phyloP scores from a whole-genome alignment of 2,113 vertebrate genomes.

The Leptobrachium leishanense region DNA sequence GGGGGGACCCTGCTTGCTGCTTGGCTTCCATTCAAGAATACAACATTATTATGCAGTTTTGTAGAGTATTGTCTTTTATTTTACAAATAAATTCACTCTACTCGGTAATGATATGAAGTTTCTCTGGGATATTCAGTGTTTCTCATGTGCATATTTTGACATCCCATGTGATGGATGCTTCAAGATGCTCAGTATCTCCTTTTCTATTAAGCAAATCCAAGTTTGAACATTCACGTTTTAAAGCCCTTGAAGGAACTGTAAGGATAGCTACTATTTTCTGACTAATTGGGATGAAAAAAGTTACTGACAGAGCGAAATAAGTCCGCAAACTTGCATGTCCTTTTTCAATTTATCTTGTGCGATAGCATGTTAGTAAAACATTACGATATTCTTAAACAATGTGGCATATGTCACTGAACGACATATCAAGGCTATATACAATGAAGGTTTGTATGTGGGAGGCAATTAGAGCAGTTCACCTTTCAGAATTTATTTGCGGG shows the following conservation, averaged over 20 bases:
- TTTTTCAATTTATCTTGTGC: background rate
- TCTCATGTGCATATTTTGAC: conserved; percentile 5
- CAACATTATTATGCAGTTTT: background rate
- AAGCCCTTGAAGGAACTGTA: conserved; percentile 8
- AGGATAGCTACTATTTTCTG: background rate
- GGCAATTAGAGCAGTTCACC: conserved; percentile 36
- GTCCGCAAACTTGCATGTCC: background rate
- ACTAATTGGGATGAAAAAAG: conserved; percentile 22
- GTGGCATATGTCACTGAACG: conserved; percentile 33
- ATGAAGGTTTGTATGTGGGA: background rate
- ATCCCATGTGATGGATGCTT: conserved; percentile 24
- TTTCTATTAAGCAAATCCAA: background rate
- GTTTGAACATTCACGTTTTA: background rate
- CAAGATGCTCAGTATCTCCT: background rate
- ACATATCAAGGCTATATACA: conserved; percentile 27
- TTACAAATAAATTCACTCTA: background rate
- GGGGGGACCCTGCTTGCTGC: too few species aligned
- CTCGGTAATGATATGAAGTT: conserved; percentile 9
- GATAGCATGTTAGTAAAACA: conserved; percentile 4
- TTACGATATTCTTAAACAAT: conserved; percentile 27
- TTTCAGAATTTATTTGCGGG: conserved; percentile 2
- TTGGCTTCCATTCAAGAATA: too few species aligned
- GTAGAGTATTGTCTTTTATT: background rate
- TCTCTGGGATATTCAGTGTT: background rate
- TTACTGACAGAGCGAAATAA: conserved; percentile 17